Base-by-base conservation (phyloP, 2,113 vertebrate genomes). In the Martes martes region DNA sequence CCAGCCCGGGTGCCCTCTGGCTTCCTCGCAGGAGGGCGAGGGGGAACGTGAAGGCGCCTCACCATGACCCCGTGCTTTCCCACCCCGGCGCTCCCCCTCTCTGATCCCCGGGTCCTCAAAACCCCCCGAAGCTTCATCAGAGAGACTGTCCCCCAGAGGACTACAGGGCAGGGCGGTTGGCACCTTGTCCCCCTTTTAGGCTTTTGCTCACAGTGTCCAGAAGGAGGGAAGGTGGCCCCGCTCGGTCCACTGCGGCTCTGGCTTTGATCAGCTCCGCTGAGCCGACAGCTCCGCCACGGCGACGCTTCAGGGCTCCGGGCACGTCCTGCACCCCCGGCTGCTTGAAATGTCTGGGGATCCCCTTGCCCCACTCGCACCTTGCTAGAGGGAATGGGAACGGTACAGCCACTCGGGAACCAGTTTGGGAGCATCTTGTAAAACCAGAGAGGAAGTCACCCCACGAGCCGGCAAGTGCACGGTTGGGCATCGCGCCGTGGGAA, bases 191-290 rank as follows among this genome's bases (percentile, higher is more conserved):
- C 16, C 3, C 8, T 2, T 18, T 36, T 69, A 69, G 18, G 16
- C 33, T 19, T 21, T 21, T 19, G 67, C 33, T 69, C 33, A 4
- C 31, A 14, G 16, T 13, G 67, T 21, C 18, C 16, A 36, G 67
- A 6, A 19, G n/a, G 67, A 69, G 67, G 21, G 16, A 4, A 23
- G 36, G 69, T 6, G 16, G 69, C 36, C 6, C n/a, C 10, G 4
- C 5, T 5, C 2, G 19, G 2, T 24, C 10, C 19, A 11, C 9
- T 11, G 18, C 18, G 4, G n/a, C n/a, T 39, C 19, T 39, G 52
- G 52, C 52, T 55, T 18, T 18, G 52, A 55, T 18, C 52, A 55
- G 52, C 52, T 55, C 52, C 5, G 16, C 52, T 55, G 52, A 55
- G 52, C 52, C 52, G 5, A 55, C 5, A 55, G 52, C 52, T 18